phyloP scores from a whole-genome alignment of 2,113 vertebrate genomes.

The Psephotus haematonotus region DNA sequence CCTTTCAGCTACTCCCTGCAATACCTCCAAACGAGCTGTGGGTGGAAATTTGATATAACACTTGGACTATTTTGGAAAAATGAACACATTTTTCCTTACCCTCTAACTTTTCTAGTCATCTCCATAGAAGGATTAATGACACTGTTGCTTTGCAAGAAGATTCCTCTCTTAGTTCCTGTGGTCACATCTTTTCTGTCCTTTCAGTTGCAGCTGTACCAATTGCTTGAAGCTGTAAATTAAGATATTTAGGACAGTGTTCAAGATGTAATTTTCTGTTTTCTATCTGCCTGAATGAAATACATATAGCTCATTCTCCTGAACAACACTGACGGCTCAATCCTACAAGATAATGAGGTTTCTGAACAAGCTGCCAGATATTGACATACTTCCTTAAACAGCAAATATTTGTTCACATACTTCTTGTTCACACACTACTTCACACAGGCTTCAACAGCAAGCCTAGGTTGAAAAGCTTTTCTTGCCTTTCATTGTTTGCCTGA shows the following conservation, averaged over 20 bases:
- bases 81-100: background rate
- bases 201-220: background rate
- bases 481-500: background rate
- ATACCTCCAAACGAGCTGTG: background rate
- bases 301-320: background rate
- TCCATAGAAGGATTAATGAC: background rate
- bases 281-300: background rate
- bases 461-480: background rate
- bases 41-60: background rate
- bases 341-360: background rate
- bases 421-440: background rate
- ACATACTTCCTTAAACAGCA: background rate
- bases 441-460: background rate
- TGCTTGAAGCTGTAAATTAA: background rate
- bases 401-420: background rate
- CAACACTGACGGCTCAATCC: background rate
- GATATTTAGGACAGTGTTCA: background rate
- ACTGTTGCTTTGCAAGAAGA: background rate
- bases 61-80: background rate
- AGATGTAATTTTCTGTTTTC: background rate
- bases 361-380: background rate
- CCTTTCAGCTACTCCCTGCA: background rate
- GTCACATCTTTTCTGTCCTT: background rate
- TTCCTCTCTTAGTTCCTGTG: background rate
- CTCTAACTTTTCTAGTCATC: background rate